These are phyloP conservation scores for Priocnemis perturbator DNA, from an alignment of 2,888 invertebrate genomes.

Conservation along the genomic window DNA sequence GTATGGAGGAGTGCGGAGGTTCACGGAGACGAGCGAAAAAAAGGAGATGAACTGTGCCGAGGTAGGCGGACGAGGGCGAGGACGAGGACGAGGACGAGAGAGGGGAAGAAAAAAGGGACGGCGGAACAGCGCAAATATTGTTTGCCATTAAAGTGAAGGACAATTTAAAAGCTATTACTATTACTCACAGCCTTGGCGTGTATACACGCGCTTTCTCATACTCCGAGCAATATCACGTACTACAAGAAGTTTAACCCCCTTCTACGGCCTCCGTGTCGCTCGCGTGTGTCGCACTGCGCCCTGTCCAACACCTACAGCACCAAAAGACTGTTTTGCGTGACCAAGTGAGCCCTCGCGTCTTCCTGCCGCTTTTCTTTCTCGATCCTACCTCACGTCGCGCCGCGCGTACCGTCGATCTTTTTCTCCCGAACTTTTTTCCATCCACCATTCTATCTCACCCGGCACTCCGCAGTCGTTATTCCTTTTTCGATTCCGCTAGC, in stretches of 20 bases:
- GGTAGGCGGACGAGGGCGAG: constrained; percentile 17
- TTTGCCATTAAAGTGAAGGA: constrained; percentile 72
- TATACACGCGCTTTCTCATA: constrained; percentile 32
- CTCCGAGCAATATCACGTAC: constrained; percentile 26
- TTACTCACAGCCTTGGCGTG: constrained; percentile 63
- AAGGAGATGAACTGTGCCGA: constrained; percentile 11
- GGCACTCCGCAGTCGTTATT: too few relatives aligned
- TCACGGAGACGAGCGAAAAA: background rate
- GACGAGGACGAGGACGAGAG: too few relatives aligned
- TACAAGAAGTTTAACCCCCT: constrained; percentile 31
- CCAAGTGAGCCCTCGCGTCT: constrained; percentile 22
- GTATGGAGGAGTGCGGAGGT: constrained; percentile 21
- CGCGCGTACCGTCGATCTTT: too few relatives aligned
- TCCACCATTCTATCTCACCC: too few relatives aligned
- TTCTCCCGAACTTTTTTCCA: too few relatives aligned
- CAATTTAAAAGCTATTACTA: constrained; percentile 74
- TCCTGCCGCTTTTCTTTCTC: too few relatives aligned
- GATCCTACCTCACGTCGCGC: too few relatives aligned
- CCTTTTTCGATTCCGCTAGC: too few relatives aligned
- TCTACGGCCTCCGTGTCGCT: background rate
- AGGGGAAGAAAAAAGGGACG: constrained; percentile 48
- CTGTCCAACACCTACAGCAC: background rate
- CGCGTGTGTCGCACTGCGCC: too few relatives aligned
- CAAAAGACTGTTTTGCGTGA: constrained; percentile 54
- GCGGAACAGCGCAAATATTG: constrained; percentile 64